A percentile compares a stretch with the other conserved stretches of the same genome.
phyloP scores from a whole-genome alignment of 2,797 vertebrate genomes.

The Hippocampus kuda region DNA sequence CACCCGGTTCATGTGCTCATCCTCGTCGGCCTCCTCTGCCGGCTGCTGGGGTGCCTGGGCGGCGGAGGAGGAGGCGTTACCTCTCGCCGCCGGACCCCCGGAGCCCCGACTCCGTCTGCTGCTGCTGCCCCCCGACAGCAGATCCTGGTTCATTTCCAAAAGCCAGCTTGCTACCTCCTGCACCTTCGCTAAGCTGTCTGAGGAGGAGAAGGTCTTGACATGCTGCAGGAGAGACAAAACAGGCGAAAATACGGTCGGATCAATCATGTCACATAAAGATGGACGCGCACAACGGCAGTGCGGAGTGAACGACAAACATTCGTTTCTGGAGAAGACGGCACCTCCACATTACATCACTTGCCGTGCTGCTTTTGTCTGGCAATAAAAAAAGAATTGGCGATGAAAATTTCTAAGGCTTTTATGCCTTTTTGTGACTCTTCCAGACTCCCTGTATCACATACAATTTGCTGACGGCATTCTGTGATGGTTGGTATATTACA shows the following conservation, averaged over 20 bases:
- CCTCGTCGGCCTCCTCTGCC: slow-evolving; percentile 80
- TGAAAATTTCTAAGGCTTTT: too few species aligned
- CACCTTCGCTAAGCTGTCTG: slow-evolving; percentile 99
- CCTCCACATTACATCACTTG: too few species aligned
- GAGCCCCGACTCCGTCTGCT: slow-evolving; percentile 88
- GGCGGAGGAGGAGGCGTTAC: slow-evolving; percentile 91
- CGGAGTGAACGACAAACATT: too few species aligned
- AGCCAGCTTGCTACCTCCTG: slow-evolving; percentile 99
- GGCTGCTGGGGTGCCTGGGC: slow-evolving; percentile 87
- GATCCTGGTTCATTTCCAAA: slow-evolving; percentile 99
- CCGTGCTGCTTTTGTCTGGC: too few species aligned
- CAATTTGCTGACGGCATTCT: too few species aligned
- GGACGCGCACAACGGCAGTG: too few species aligned
- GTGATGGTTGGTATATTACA: too few species aligned
- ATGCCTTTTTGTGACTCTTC: too few species aligned
- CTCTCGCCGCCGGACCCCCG: slow-evolving; percentile 82
- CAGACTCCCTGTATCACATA: too few species aligned
- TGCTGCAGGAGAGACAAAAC: slow-evolving; percentile 67
- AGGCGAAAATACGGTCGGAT: background rate
- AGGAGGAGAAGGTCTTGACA: slow-evolving; percentile 96
- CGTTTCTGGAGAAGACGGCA: background rate
- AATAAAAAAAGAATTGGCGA: too few species aligned
- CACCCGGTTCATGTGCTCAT: slow-evolving; percentile 74
- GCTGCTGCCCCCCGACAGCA: slow-evolving; percentile 99
- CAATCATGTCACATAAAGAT: background rate